Evolutionary conservation across 2,113 vertebrate species (phyloP), one percentile per base, ranked within the genome.

Genomic region (Ancistrus triradiatus): DNA sequence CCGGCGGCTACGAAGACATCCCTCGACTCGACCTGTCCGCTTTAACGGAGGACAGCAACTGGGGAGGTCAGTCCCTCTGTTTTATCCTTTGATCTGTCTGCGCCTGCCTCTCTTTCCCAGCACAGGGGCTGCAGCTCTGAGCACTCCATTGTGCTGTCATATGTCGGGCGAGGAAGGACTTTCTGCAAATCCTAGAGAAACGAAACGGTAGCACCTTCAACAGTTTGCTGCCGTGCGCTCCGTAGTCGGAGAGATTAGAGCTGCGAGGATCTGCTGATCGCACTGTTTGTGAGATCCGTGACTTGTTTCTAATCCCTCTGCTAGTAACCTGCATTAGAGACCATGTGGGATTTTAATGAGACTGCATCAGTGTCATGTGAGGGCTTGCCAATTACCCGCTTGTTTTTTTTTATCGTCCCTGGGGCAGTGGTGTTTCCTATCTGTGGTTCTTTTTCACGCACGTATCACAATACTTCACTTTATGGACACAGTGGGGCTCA

Each of bases 11-110:
- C 52, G 91, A 91, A 0, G 92, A 95, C 63, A 86, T 92, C 42
- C 91, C 95, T 25, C 87, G 77, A 0, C 83, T 95, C 87, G 95
- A 96, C 82, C 85, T 97, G 85, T 88, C 91, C 11, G 71, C 90
- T 0, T 78, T 96, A 69, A 90, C 90, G 1, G 87, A 92, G 74
- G 87, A 91, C 78, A 90, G 71, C 85, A 89, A 75, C 86, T 96
- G 95, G 93, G 90, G 90, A 95, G 96, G 96, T 98, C 72, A 85
- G 81, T 68, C 53, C 7, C 13, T 38, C 55, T 57, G 6, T 47
- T 22, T 43, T 37, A 42, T 13, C 15, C 22, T 2, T 37, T 24
- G n/a, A n/a, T n/a, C n/a, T n/a, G n/a, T n/a, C n/a, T n/a, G n/a
- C n/a, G n/a, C n/a, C n/a, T n/a, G n/a, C n/a, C n/a, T 37, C 2